Evolutionary conservation across 1,140 invertebrate genomes (phyloP), one percentile per base, ranked within the genome.

Genomic region (Littorina saxatilis): DNA sequence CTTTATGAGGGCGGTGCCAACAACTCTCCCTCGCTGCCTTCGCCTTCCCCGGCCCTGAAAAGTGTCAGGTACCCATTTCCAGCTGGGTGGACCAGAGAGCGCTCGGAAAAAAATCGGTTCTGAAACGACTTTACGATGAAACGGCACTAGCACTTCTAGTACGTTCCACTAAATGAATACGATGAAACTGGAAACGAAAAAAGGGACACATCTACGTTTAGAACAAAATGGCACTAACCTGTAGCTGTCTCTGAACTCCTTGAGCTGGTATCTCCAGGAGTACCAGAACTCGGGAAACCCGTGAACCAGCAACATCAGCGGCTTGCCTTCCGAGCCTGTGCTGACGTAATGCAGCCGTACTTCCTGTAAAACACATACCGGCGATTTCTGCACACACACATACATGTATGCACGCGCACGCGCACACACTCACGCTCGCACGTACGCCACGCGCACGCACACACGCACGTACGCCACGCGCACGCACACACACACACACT

Each of bases 281-380:
- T 90, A 93, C 92, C 92, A 92, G 55, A 88, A 91, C 70, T 93
- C 92, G 39, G 92, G 91, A 80, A 91, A 92, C n/a, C 92, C 91
- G 84, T 93, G 92, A 29, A 93, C 29, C 35, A 93, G 85, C 13
- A 93, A 58, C 86, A 93, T 87, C 11, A 92, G 73, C 32, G 89
- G 89, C 77, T 88, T 88, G 50, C 85, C 83, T 63, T 79, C 74
- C 27, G 83, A 70, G 15, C 92, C 92, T 70, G 82, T 88, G 52
- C 73, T 77, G 0, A 93, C 90, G 84, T 91, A 92, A 81, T 92
- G 91, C 50, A 91, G 63, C 43, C 83, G 80, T 20, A 87, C 68
- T 35, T 84, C 79, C 87, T 88, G 79, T n/a, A n/a, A n/a, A n/a
- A n/a, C n/a, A n/a, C n/a, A n/a, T n/a, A n/a, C n/a, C n/a, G n/a